Conservation (phyloP, 2,113 vertebrate species). For the Tyrannus savana region DNA sequence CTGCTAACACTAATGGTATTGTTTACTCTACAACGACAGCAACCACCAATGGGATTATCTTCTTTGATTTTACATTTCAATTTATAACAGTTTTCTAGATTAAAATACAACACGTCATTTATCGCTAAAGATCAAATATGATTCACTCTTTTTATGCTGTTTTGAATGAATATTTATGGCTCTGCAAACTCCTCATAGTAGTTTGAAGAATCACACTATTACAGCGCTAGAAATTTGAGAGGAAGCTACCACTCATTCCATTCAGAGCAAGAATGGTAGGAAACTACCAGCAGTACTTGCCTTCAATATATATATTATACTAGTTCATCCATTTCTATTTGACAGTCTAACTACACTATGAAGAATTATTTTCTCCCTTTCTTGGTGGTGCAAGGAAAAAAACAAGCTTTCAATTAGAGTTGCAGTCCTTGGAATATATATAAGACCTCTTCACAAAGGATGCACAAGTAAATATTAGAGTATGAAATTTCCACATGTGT, state of each 20-base stretch:
- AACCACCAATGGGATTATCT: background rate
- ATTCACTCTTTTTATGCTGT: background rate
- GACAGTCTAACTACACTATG: background rate
- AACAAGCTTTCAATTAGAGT: background rate
- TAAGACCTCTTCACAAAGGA: background rate
- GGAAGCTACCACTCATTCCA: background rate
- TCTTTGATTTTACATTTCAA: background rate
- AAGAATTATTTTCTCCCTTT: background rate
- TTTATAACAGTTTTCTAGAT: background rate
- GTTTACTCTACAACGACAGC: background rate
- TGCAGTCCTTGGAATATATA: background rate
- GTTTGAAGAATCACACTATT: background rate
- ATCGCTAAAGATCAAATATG: background rate
- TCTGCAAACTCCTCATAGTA: background rate
- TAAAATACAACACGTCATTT: background rate
- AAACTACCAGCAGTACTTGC: background rate
- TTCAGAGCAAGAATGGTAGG: background rate
- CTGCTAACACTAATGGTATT: background rate
- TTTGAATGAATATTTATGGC: background rate
- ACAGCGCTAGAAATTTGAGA: background rate
- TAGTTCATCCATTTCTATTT: background rate
- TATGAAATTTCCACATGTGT: background rate
- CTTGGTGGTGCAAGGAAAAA: background rate
- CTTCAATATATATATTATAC: background rate
- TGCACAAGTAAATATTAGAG: background rate